Conservation (phyloP, 1,140 invertebrate species). For the Neuroterus valhalla region DNA sequence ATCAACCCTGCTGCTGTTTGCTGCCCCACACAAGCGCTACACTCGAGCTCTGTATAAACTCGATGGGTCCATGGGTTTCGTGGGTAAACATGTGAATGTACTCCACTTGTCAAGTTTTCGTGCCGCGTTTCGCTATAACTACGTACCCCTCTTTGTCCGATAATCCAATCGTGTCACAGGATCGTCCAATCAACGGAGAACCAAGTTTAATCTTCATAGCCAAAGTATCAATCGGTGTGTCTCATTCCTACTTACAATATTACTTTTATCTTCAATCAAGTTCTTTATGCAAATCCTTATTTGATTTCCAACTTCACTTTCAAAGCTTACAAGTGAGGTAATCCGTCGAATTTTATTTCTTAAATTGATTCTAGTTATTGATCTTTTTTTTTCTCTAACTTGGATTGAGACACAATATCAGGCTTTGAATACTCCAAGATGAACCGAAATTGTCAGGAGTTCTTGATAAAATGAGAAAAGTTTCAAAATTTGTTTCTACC, state of each 20-base stretch:
- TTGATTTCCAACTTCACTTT: no score
- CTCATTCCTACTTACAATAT: neutral
- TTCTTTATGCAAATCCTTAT: neutral
- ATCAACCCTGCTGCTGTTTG: constrained; percentile 75
- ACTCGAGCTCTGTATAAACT: constrained; percentile 62
- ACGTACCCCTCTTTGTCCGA: neutral
- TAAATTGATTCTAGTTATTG: no score
- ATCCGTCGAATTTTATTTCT: no score
- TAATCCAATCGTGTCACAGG: constrained; percentile 2
- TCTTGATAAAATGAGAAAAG: constrained; percentile 40
- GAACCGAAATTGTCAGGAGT: constrained; percentile 6
- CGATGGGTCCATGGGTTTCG: constrained; percentile 50
- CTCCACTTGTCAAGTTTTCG: constrained; percentile 43
- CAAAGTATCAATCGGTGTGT: constrained; percentile 15
- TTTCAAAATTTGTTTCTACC: constrained; percentile 50
- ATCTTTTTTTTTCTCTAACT: neutral
- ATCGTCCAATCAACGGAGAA: neutral
- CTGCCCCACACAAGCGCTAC: constrained; percentile 73
- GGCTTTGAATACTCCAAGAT: neutral
- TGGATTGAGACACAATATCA: constrained; percentile 8
- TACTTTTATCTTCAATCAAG: neutral
- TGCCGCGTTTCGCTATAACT: constrained; percentile 15
- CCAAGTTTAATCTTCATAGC: neutral
- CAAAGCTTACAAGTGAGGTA: no score
- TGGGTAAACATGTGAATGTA: constrained; percentile 47